These are phyloP conservation scores for Halichoerus grypus DNA, from an alignment of 2,113 vertebrate species.

Conservation along the genomic window DNA sequence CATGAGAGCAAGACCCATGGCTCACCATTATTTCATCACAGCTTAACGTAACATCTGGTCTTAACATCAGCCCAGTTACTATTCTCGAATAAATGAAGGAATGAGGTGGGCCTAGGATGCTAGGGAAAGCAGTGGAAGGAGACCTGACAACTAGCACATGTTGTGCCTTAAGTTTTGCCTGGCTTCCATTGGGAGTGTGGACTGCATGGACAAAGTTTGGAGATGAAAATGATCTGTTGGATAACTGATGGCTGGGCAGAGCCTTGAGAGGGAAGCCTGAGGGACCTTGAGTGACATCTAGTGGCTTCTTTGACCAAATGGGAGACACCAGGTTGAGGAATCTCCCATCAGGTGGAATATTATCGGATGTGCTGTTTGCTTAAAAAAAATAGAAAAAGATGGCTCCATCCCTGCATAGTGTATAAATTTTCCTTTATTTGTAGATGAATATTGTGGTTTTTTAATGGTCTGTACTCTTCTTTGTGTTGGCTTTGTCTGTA, in stretches of 20 bases:
- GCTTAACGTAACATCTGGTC: neutral
- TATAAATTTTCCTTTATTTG: neutral
- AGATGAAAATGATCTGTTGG: neutral
- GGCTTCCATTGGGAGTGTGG: neutral
- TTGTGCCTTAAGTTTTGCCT: neutral
- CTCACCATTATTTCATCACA: constrained; percentile 13
- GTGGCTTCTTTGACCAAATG: constrained; percentile 48
- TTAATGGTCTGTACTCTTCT: neutral
- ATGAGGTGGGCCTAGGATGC: neutral
- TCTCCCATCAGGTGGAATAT: neutral
- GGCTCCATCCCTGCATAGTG: neutral
- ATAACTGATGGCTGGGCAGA: neutral
- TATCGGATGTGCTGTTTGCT: neutral
- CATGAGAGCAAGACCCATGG: neutral
- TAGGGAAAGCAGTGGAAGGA: neutral
- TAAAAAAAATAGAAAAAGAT: neutral
- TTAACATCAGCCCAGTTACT: neutral
- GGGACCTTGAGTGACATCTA: constrained; percentile 68
- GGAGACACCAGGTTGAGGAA: neutral
- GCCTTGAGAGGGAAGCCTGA: neutral
- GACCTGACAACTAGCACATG: neutral
- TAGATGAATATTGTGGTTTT: neutral
- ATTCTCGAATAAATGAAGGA: neutral
- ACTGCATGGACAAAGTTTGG: neutral
- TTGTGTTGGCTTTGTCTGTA: neutral